These are phyloP conservation scores for Balearica regulorum DNA, from an alignment of 2,797 vertebrate genomes.

Conservation along the genomic window DNA sequence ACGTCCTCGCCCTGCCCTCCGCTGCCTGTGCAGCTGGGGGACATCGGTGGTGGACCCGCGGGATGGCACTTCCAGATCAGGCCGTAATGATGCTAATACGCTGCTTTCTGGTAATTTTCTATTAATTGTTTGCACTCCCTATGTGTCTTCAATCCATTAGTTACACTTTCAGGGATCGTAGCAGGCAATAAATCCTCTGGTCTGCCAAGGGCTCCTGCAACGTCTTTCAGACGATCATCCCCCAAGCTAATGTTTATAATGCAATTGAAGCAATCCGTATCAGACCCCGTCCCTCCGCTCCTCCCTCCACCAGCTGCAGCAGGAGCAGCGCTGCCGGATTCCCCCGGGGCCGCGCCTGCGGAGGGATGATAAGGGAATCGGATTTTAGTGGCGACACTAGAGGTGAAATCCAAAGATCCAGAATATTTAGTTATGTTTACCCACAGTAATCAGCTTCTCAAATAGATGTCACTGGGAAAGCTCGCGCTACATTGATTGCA, in stretches of 20 bases:
- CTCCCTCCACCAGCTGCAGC: conserved; percentile 38
- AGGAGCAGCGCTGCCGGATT: conserved; percentile 18
- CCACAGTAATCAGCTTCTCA: conserved; percentile 71
- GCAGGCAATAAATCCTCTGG: conserved; percentile 72
- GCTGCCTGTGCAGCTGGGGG: not conserved
- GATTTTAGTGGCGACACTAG: conserved; percentile 46
- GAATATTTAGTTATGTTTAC: conserved; percentile 73
- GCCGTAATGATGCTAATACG: conserved; percentile 63
- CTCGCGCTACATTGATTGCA: conserved; percentile 54
- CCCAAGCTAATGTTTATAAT: conserved; percentile 74
- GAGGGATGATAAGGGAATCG: conserved; percentile 77
- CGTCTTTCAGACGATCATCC: conserved; percentile 59
- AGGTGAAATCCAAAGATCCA: conserved; percentile 55
- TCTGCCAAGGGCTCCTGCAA: conserved; percentile 63
- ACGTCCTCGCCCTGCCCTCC: not conserved
- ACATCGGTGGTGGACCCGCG: not conserved
- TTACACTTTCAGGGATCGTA: conserved; percentile 67
- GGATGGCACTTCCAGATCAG: conserved; percentile 60
- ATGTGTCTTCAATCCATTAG: conserved; percentile 74
- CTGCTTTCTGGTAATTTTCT: conserved; percentile 64
- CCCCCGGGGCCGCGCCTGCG: conserved; percentile 75
- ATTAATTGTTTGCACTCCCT: conserved; percentile 62
- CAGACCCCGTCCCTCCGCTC: conserved; percentile 70
- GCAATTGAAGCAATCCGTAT: conserved; percentile 70
- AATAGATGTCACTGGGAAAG: conserved; percentile 58